phyloP scores from a whole-genome alignment of 2,113 vertebrate genomes.

The Enhydra lutris region DNA sequence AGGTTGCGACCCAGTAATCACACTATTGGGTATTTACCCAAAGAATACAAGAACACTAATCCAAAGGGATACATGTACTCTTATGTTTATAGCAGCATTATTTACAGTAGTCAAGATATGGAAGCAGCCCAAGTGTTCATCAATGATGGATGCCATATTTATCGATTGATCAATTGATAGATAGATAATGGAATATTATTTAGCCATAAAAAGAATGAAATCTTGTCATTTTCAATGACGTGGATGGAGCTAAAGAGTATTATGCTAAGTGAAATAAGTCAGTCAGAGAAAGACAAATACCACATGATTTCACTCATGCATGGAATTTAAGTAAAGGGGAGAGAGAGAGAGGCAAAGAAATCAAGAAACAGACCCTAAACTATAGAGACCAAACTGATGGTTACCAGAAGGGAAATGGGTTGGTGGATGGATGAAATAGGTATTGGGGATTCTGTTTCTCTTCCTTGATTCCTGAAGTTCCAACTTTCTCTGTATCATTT shows the following conservation, averaged over 20 bases:
- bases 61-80: neutral
- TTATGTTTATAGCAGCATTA: neutral
- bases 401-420: neutral
- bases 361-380: neutral
- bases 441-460: neutral
- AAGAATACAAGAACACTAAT: neutral
- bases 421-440: neutral
- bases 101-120: neutral
- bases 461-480: neutral
- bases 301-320: neutral
- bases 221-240: neutral
- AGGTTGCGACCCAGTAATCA: neutral
- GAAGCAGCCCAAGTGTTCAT: neutral
- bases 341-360: neutral
- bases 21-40: neutral
- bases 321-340: neutral
- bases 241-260: neutral
- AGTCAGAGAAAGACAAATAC: neutral
- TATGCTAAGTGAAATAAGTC: neutral
- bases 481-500: neutral
- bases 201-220: neutral
- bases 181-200: neutral
- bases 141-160: neutral
- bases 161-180: no score
- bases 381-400: neutral